These are phyloP conservation scores for Gonioctena quinquepunctata DNA, from an alignment of 1,140 invertebrate genomes.

Conservation along the genomic window DNA sequence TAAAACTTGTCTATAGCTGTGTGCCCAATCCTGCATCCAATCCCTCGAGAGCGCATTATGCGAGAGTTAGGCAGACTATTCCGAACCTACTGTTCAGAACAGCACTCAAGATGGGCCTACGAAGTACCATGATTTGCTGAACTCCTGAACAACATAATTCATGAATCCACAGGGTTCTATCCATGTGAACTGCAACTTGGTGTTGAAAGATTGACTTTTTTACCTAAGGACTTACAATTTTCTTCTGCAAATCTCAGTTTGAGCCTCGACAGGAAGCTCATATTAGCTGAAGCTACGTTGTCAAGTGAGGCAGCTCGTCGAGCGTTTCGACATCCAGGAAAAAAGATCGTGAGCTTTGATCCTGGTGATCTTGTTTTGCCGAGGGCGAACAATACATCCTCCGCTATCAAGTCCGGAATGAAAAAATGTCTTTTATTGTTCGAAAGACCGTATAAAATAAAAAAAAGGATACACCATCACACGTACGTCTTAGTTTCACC, in stretches of 20 bases:
- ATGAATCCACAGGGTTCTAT: constrained; percentile 16
- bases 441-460: background rate
- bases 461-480: background rate
- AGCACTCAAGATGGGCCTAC: constrained; percentile 17
- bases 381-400: background rate
- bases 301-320: background rate
- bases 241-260: background rate
- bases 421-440: background rate
- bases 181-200: background rate
- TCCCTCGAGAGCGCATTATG: constrained; percentile 4
- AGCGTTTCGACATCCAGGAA: background rate
- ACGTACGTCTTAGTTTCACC: background rate
- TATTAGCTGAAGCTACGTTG: background rate
- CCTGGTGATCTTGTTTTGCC: background rate
- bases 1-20: constrained; percentile 4
- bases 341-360: background rate
- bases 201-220: background rate
- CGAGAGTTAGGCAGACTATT: constrained; percentile 14
- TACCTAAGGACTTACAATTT: background rate
- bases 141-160: constrained; percentile 5
- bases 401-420: background rate
- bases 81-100: constrained; percentile 3
- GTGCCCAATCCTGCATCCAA: constrained; percentile 4
- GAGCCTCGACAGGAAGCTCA: background rate
- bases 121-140: constrained; percentile 6